Conservation (phyloP, 2,797 vertebrate genomes). For the Muscicapa comitata region DNA sequence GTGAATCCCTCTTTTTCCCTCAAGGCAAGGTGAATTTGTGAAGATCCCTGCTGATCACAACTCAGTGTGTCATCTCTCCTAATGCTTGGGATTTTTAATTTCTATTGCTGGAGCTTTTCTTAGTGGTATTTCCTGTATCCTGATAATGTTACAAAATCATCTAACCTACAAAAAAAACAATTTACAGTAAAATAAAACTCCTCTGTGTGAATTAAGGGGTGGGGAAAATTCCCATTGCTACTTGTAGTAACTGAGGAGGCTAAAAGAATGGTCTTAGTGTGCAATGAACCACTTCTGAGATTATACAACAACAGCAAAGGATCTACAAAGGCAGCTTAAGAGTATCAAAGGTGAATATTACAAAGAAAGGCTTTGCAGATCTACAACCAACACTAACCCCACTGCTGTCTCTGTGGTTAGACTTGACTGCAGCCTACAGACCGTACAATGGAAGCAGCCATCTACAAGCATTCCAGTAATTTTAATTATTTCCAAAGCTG, state of each 20-base stretch:
- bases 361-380: neutral
- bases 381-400: neutral
- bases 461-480: neutral
- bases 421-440: neutral
- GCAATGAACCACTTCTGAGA: neutral
- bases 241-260: neutral
- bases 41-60: neutral
- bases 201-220: neutral
- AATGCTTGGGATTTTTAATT: neutral
- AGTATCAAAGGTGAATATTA: neutral
- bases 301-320: neutral
- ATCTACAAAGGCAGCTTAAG: neutral
- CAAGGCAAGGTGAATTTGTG: neutral
- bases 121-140: neutral
- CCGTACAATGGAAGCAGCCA: neutral
- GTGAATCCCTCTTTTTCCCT: neutral
- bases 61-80: neutral
- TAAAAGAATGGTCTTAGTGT: neutral
- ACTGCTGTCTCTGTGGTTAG: neutral
- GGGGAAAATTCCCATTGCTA: neutral
- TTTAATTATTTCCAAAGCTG: slow-evolving; percentile 1
- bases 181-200: neutral
- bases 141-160: neutral
- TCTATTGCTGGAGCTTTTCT: neutral
- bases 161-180: neutral